phyloP scores from a whole-genome alignment of 37 sponge, comb jelly and placozoan species.

The Aplysina aerophoba region DNA sequence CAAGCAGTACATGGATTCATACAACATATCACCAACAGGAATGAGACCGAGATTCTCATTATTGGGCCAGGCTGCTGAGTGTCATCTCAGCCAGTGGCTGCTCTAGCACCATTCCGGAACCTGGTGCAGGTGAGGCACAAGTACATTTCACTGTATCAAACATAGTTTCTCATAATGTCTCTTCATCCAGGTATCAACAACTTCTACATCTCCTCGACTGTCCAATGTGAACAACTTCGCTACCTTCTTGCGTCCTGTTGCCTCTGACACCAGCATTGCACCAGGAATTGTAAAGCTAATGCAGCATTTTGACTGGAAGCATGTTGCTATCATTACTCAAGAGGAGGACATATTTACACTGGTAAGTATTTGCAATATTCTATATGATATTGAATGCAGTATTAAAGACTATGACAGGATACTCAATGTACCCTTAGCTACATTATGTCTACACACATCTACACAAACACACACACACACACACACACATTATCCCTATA shows the following conservation, averaged over 20 bases:
- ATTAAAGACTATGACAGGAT: too few species aligned
- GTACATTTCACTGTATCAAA: too few species aligned
- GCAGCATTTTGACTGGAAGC: constrained; percentile 17
- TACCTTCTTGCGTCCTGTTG: constrained; percentile 29
- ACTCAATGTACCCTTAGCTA: too few species aligned
- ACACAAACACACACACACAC: too few species aligned
- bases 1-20: constrained; percentile 1
- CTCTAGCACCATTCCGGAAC: constrained; percentile 20
- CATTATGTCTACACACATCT: neutral
- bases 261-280: neutral
- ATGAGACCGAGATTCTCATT: neutral
- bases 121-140: constrained; percentile 16
- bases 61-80: constrained; percentile 41
- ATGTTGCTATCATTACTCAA: constrained; percentile 9
- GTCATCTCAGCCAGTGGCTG: constrained; percentile 37
- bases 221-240: constrained; percentile 3
- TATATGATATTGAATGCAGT: too few species aligned
- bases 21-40: constrained; percentile 5
- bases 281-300: constrained; percentile 7
- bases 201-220: constrained; percentile 56
- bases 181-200: constrained; percentile 32
- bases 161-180: neutral
- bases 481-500: neutral
- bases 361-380: neutral
- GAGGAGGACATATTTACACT: constrained; percentile 25